Evolutionary conservation across 1,140 invertebrate genomes (phyloP).

Genomic region (Drosophila busckii): DNA sequence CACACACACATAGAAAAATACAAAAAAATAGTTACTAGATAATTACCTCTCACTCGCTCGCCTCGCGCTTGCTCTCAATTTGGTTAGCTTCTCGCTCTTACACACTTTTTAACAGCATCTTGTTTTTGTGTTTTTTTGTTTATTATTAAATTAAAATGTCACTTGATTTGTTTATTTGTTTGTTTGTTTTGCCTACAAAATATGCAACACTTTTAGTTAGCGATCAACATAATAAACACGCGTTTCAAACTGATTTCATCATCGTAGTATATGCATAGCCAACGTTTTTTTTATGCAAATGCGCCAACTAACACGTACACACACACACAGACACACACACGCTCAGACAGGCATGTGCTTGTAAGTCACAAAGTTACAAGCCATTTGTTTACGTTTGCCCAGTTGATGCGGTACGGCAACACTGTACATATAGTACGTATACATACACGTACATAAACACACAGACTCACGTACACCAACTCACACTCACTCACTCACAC

Average conservation of each 20-base stretch:
- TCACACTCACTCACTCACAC: slow-evolving; percentile 31
- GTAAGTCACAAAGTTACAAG: slow-evolving; percentile 44
- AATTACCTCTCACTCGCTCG: slow-evolving; percentile 21
- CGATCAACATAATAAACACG: slow-evolving; percentile 37
- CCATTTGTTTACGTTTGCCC: slow-evolving; percentile 37
- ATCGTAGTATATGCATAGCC: slow-evolving; percentile 35
- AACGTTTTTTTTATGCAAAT: slow-evolving; percentile 30
- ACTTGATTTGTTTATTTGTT: slow-evolving; percentile 23
- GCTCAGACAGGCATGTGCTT: slow-evolving; percentile 11
- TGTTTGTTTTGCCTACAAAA: slow-evolving; percentile 30
- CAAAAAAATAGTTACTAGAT: no score
- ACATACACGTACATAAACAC: slow-evolving; percentile 18
- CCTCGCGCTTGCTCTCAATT: not conserved
- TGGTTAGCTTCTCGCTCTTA: slow-evolving; percentile 4
- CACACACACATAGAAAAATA: no score
- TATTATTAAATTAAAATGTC: slow-evolving; percentile 15
- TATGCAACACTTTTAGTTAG: slow-evolving; percentile 29
- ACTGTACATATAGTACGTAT: slow-evolving; percentile 30
- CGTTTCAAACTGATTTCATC: slow-evolving; percentile 39
- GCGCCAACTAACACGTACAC: slow-evolving; percentile 25
- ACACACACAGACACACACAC: slow-evolving; percentile 10
- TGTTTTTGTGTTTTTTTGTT: slow-evolving; percentile 16
- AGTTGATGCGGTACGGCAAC: slow-evolving; percentile 30
- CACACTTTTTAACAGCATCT: not conserved
- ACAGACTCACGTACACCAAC: not conserved